Percentiles rank a stretch among this genome's conserved stretches.
These are phyloP conservation scores for Helleia helle DNA, from an alignment of 2,888 invertebrate genomes.

Conservation along the genomic window DNA sequence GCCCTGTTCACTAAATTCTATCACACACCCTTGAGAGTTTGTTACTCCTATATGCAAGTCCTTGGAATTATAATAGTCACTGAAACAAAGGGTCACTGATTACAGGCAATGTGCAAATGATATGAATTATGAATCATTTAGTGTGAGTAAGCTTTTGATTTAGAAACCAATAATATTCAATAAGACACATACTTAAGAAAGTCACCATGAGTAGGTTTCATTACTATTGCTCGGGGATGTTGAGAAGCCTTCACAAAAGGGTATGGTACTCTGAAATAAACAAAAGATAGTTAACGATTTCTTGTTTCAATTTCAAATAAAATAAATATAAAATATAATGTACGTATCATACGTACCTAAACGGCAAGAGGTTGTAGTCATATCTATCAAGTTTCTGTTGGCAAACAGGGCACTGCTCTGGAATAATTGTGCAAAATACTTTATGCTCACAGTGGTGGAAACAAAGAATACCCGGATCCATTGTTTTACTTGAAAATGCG, in stretches of 20 bases:
- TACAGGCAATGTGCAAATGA: neutral
- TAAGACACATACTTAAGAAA: constrained; percentile 86
- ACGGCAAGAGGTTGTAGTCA: constrained; percentile 82
- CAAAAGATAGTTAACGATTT: constrained; percentile 46
- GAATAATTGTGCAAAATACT: constrained; percentile 87
- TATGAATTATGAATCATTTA: neutral
- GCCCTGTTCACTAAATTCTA: constrained; percentile 89
- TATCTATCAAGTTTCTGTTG: constrained; percentile 67
- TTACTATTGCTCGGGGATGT: constrained; percentile 85
- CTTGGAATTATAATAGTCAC: constrained; percentile 86
- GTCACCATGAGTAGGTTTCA: constrained; percentile 90
- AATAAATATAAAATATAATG: neutral
- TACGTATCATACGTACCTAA: constrained; percentile 71
- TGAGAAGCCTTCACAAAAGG: constrained; percentile 89
- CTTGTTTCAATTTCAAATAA: constrained; percentile 27
- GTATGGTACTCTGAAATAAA: constrained; percentile 81
- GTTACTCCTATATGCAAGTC: constrained; percentile 94
- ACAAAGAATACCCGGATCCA: constrained; percentile 90
- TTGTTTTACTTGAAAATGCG: constrained; percentile 25
- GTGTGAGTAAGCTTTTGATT: neutral
- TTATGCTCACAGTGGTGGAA: constrained; percentile 91
- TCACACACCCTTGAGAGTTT: constrained; percentile 83
- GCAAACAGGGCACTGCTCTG: constrained; percentile 86
- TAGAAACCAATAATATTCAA: no score
- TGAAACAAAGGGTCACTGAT: constrained; percentile 67